Base-by-base conservation (phyloP, 2,888 invertebrate species). In the Orthosia gothica region DNA sequence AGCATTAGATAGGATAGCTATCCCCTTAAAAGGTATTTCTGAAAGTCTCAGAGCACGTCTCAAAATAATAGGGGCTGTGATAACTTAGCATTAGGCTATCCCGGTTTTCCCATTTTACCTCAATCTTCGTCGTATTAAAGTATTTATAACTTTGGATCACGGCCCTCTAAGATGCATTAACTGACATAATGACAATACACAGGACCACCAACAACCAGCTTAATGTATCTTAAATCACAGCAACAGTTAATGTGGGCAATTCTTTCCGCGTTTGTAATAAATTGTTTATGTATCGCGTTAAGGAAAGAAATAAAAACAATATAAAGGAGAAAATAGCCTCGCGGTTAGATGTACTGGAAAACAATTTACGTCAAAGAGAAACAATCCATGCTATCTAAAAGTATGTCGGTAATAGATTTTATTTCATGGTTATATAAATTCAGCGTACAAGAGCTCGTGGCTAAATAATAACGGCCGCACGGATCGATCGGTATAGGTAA, bases 171-270 rank as follows among this genome's bases (percentile, higher is more conserved):
- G 73, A 62, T 45, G 47, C 13, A 59, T 73, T 76, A 47, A 83
- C 58, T 74, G n/a, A 12, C n/a, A 20, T 13, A 68, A 32, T 57
- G 58, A 83, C 55, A 74, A 69, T 73, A 80, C 3, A 32, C 73
- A 74, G 70, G 15, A 58, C 12, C 18, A 11, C 58, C 49, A 47
- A 47, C 20, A 75, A 68, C 54, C 67, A 55, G 58, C 47, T 58
- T 74, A 68, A 76, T 75, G 55, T 68, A 52, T 76, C 68, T 59
- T 74, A 85, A 83, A 79, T 75, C 73, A 79, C 64, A 66, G 65
- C 40, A 76, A 77, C 74, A 70, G 63, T 81, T 50, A 81, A 76
- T 63, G 70, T 26, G 12, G 18, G 66, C 18, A 84, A 71, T 67
- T 62, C 15, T 81, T 84, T 63, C 54, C 54, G 59, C 52, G 58